Conservation (phyloP, 2,113 vertebrate species). For the Ciconia stormi region DNA sequence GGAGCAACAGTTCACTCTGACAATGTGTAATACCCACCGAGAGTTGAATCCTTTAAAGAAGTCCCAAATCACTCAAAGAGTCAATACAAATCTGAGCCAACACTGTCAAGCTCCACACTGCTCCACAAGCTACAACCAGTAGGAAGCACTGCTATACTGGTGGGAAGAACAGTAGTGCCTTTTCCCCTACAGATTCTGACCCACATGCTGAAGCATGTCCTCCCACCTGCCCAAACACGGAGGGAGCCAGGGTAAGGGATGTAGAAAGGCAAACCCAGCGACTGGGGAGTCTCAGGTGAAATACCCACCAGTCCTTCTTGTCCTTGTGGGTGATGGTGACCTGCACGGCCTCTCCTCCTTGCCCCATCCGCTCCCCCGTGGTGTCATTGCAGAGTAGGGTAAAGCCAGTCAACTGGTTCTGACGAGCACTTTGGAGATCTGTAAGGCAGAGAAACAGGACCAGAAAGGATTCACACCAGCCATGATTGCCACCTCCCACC, state of each 20-base stretch:
- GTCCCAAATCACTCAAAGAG: background rate
- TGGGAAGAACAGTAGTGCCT: background rate
- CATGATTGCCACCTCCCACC: background rate
- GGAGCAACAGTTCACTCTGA: background rate
- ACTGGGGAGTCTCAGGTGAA: background rate
- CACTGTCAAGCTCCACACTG: background rate
- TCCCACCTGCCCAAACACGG: background rate
- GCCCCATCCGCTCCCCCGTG: slow-evolving; percentile 72
- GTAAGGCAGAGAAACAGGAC: background rate
- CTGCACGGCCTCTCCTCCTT: slow-evolving; percentile 80
- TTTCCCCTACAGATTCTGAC: background rate
- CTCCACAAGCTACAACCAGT: background rate
- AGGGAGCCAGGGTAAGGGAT: background rate
- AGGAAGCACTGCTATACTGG: background rate
- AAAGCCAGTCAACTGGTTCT: slow-evolving; percentile 80
- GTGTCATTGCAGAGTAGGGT: slow-evolving; percentile 83
- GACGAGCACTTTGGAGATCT: slow-evolving; percentile 77
- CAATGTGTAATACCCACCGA: background rate
- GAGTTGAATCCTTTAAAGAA: background rate
- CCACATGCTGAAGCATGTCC: background rate
- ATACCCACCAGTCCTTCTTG: slow-evolving; percentile 82
- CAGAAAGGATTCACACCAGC: background rate
- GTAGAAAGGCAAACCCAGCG: background rate
- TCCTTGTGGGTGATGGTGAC: slow-evolving; percentile 84
- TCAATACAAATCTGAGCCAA: background rate